A percentile compares a stretch with the other conserved stretches of the same genome.
Conservation (phyloP, 2,888 invertebrate species). For the Fragum sueziense region DNA sequence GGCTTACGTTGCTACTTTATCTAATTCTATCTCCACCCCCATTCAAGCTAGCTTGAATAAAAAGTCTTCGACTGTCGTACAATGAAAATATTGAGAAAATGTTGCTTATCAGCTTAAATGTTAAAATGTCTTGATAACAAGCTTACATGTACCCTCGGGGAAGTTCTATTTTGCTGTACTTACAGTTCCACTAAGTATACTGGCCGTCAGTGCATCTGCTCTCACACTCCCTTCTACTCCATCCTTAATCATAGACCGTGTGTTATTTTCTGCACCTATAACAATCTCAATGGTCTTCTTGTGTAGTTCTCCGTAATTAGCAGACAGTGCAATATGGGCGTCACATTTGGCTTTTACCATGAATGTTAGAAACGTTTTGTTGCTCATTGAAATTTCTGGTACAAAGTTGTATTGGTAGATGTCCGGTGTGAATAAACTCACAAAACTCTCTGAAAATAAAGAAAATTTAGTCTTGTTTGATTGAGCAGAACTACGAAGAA, state of each 20-base stretch:
- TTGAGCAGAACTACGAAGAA: too few relatives aligned
- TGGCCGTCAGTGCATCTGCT: slow-evolving; percentile 73
- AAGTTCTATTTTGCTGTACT: too few relatives aligned
- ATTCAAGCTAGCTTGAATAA: too few relatives aligned
- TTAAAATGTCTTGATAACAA: too few relatives aligned
- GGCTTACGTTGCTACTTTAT: too few relatives aligned
- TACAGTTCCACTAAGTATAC: slow-evolving; percentile 67
- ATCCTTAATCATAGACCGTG: slow-evolving; percentile 75
- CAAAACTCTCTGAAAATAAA: slow-evolving; percentile 78
- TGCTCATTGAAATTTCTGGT: slow-evolving; percentile 78
- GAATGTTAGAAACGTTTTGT: slow-evolving; percentile 78
- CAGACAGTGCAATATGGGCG: slow-evolving; percentile 77
- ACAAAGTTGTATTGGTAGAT: slow-evolving; percentile 78
- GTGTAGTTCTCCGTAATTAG: slow-evolving; percentile 79
- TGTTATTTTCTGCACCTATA: slow-evolving; percentile 77
- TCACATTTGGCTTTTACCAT: slow-evolving; percentile 78
- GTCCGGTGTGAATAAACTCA: slow-evolving; percentile 79
- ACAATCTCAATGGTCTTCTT: slow-evolving; percentile 78
- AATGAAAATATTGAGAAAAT: too few relatives aligned
- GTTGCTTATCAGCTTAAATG: too few relatives aligned
- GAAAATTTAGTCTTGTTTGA: too few relatives aligned
- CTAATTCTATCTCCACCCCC: too few relatives aligned
- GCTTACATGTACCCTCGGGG: too few relatives aligned
- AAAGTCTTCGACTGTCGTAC: too few relatives aligned
- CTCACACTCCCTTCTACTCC: slow-evolving; percentile 70